These are phyloP conservation scores for Heptranchias perlo DNA, from an alignment of 2,113 vertebrate species.

Conservation along the genomic window DNA sequence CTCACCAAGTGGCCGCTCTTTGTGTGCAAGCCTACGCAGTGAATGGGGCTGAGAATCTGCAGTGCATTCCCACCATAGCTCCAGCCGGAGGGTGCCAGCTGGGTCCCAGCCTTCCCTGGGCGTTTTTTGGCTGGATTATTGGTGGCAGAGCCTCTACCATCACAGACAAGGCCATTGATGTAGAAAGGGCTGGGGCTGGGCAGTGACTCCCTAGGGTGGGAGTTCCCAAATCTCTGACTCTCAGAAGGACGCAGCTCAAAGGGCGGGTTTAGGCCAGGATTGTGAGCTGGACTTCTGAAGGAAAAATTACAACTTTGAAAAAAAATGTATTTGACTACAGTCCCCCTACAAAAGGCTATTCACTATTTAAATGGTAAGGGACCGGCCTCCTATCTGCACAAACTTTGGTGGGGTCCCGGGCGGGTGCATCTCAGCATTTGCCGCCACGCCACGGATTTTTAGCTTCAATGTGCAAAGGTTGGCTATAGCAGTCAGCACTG, in stretches of 20 bases:
- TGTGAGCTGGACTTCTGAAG: no score
- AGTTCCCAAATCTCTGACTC: neutral
- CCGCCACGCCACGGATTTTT: neutral
- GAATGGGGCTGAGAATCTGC: neutral
- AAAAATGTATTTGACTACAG: neutral
- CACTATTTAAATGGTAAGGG: neutral
- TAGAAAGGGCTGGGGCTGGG: no score
- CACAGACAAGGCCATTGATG: neutral
- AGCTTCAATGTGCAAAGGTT: neutral
- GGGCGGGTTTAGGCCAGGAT: no score
- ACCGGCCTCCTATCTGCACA: neutral
- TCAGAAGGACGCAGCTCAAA: neutral
- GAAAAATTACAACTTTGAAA: neutral
- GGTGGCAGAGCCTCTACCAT: neutral
- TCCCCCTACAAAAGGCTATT: neutral
- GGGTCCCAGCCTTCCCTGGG: neutral
- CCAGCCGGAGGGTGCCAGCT: neutral
- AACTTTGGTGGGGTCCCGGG: neutral
- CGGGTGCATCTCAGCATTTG: neutral
- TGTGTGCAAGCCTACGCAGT: neutral
- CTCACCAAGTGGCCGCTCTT: neutral
- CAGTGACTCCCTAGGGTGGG: neutral
- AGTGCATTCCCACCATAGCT: neutral
- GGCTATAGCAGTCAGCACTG: neutral
- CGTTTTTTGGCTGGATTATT: neutral